Evolutionary conservation across 2,888 invertebrate species (phyloP).

Genomic region (Norana najaformis): DNA sequence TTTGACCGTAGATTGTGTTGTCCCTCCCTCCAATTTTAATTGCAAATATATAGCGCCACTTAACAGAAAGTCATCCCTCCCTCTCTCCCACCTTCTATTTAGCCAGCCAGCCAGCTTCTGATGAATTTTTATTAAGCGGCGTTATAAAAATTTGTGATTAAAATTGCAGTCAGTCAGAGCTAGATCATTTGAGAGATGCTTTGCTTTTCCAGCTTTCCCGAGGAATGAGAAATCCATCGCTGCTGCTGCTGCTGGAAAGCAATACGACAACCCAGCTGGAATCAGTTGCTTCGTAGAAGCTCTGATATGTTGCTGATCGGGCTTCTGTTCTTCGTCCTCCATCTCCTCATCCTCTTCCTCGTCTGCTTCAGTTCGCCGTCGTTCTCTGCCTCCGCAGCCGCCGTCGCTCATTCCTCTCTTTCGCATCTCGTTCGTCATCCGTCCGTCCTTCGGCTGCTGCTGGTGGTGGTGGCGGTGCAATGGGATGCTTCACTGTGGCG

Average conservation of each 20-base stretch:
- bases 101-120: no score
- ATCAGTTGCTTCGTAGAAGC: background rate
- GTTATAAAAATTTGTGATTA: background rate
- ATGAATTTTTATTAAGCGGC: background rate
- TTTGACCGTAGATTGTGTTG: no score
- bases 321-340: background rate
- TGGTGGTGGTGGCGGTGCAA: conserved; percentile 34
- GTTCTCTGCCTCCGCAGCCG: background rate
- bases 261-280: background rate
- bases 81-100: no score
- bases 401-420: background rate
- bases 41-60: no score
- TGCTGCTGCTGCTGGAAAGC: background rate
- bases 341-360: background rate
- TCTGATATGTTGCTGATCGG: background rate
- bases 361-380: background rate
- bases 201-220: background rate
- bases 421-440: background rate
- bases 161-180: background rate
- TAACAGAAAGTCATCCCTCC: no score
- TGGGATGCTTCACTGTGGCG: conserved; percentile 54
- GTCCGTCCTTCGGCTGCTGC: conserved; percentile 14
- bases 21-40: no score
- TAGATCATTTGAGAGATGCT: background rate
- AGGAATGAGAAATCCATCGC: background rate